Evolutionary conservation across 2,113 vertebrate species (phyloP).

Genomic region (Recurvirostra avosetta): DNA sequence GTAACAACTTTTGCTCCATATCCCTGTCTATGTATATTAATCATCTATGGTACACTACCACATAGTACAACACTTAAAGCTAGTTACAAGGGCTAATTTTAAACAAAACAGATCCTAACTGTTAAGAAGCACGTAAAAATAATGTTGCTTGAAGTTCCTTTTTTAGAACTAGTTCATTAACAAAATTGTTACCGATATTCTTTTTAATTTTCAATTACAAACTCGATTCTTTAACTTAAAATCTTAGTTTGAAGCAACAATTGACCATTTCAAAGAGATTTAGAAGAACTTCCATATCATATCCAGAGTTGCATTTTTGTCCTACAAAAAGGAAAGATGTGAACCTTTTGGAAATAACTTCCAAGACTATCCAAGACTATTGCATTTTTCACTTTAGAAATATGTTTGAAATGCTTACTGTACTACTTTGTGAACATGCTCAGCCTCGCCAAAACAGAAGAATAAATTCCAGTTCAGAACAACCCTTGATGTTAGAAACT

Average conservation of each 20-base stretch:
- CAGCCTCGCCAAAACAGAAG: background rate
- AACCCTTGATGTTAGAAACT: background rate
- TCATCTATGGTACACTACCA: background rate
- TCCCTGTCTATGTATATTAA: background rate
- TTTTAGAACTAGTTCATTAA: background rate
- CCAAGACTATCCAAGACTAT: rapidly evolving
- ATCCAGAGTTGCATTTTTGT: background rate
- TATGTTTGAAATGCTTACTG: background rate
- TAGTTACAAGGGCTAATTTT: background rate
- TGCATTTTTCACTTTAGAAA: background rate
- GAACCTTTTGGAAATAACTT: background rate
- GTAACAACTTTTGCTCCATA: background rate
- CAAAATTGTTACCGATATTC: background rate
- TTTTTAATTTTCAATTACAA: background rate
- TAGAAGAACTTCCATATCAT: background rate
- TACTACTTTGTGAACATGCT: background rate
- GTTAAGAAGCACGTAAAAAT: background rate
- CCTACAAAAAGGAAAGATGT: background rate
- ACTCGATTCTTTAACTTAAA: background rate
- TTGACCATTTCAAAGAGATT: background rate
- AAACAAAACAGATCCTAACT: background rate
- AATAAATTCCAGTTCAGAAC: background rate
- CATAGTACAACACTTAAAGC: background rate
- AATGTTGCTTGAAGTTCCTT: background rate
- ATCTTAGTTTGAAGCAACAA: background rate